phyloP scores from a whole-genome alignment of 92 coral and sea anemone genomes.

The Nematostella vectensis region DNA sequence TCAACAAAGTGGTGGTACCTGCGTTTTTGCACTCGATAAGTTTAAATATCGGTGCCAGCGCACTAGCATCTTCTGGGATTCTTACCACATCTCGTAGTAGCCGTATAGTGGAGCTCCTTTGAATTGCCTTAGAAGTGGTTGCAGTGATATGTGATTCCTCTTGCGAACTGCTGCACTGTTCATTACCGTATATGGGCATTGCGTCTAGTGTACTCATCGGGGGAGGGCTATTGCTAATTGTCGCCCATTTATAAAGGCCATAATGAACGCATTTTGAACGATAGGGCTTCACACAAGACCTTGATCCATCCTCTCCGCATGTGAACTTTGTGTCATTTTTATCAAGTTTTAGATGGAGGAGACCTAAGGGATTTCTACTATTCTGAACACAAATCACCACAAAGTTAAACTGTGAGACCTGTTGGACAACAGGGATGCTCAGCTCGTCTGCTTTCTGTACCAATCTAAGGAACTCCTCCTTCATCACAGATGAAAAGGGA shows the following conservation, averaged over 20 bases:
- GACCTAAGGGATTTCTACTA: conserved; percentile 20
- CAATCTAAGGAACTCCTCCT: conserved; percentile 23
- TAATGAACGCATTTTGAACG: conserved; percentile 26
- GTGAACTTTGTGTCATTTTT: conserved; percentile 24
- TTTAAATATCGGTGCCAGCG: conserved; percentile 24
- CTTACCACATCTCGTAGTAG: conserved; percentile 16
- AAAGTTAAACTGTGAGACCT: conserved; percentile 19
- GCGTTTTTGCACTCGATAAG: conserved; percentile 33
- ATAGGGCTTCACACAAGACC: conserved; percentile 24
- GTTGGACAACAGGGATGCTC: conserved; percentile 26
- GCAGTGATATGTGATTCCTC: background rate
- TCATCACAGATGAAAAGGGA: conserved; percentile 25
- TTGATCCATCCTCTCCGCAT: conserved; percentile 32
- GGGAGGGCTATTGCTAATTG: background rate
- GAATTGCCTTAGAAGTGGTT: conserved; percentile 6
- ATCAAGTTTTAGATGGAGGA: conserved; percentile 22
- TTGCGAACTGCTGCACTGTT: background rate
- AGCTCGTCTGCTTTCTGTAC: conserved; percentile 14
- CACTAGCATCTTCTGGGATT: conserved; percentile 28
- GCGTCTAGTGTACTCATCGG: background rate
- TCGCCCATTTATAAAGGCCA: conserved; percentile 27
- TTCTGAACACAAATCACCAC: conserved; percentile 16
- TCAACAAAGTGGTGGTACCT: conserved; percentile 21
- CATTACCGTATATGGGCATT: conserved; percentile 12
- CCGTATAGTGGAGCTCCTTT: conserved; percentile 15